Evolutionary conservation across 2,113 vertebrate species (phyloP), one percentile per base, ranked within the genome.

Genomic region (Mesitornis unicolor): DNA sequence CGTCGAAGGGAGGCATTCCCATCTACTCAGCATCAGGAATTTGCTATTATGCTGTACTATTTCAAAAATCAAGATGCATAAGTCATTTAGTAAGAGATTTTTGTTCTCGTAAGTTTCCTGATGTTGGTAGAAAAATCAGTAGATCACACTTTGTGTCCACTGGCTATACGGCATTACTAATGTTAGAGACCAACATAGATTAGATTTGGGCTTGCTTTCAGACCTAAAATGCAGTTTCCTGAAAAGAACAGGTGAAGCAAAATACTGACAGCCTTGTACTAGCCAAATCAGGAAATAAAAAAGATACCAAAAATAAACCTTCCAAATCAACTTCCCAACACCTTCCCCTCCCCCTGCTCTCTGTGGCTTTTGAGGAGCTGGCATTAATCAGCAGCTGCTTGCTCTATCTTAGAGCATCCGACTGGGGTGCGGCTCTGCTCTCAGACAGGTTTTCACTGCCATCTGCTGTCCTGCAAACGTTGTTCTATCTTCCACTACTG

Each of bases 1-100:
- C 19, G 21, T 47, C 45, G 21, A 10, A 20, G 45, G 45, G 45
- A 47, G n/a, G n/a, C n/a, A n/a, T n/a, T n/a, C n/a, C n/a, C n/a
- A n/a, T n/a, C 48, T 73, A 24, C 7, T 70, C 45, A n/a, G 16
- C 19, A 20, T 81, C 33, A 16, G 36, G 10, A 38, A 13, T 75
- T 69, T 60, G 31, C 42, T 79, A 5, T 35, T 29, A 51, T 0
- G 0, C 7, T 25, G 8, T n/a, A 2, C 59, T 47, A 29, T 13
- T 38, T 38, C 21, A 33, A 16, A 40, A 42, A 56, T 20, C 5
- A 24, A 79, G 22, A 7, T 47, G 17, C 4, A 6, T 31, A 38
- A 48, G 17, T 15, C 18, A 36, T 33, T 18, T 31, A 67, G 56
- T 38, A 84, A 61, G 4, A 43, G n/a, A 17, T 25, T 63, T 73